phyloP scores from a whole-genome alignment of 1,140 invertebrate genomes.

The Geopemphigus sp. region DNA sequence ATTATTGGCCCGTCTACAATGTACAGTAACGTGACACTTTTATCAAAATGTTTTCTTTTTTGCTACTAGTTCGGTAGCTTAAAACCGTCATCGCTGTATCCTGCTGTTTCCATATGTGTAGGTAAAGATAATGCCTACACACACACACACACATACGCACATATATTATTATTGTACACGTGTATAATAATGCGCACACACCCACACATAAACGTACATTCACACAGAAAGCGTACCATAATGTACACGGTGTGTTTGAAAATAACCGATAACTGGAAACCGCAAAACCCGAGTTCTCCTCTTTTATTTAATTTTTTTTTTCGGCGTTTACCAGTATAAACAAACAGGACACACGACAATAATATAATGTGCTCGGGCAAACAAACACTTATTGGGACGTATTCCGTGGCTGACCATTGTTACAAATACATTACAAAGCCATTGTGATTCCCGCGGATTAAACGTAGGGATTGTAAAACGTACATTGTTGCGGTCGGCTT shows the following conservation, averaged over 20 bases:
- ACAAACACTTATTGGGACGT: constrained; percentile 26
- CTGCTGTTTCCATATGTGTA: neutral
- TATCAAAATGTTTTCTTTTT: constrained; percentile 3
- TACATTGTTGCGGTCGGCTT: constrained; percentile 10
- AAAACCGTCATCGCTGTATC: neutral
- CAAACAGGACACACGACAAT: constrained; percentile 21
- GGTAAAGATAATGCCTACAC: neutral
- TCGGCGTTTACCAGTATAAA: constrained; percentile 41
- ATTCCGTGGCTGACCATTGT: constrained; percentile 23
- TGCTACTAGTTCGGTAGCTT: no score
- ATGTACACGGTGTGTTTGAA: neutral
- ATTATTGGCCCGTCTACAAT: neutral
- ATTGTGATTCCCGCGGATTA: constrained; percentile 28
- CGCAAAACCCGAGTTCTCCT: constrained; percentile 17
- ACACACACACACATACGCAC: neutral
- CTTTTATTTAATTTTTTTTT: constrained; percentile 18
- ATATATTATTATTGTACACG: neutral
- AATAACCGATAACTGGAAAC: constrained; percentile 42
- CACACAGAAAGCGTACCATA: neutral
- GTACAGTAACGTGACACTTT: constrained; percentile 11
- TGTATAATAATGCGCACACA: neutral
- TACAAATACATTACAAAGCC: neutral
- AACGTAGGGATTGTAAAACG: neutral
- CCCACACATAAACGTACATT: neutral
- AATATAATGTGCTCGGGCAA: neutral